phyloP scores from a whole-genome alignment of 1,140 invertebrate genomes.

The Saxidomus purpurata region DNA sequence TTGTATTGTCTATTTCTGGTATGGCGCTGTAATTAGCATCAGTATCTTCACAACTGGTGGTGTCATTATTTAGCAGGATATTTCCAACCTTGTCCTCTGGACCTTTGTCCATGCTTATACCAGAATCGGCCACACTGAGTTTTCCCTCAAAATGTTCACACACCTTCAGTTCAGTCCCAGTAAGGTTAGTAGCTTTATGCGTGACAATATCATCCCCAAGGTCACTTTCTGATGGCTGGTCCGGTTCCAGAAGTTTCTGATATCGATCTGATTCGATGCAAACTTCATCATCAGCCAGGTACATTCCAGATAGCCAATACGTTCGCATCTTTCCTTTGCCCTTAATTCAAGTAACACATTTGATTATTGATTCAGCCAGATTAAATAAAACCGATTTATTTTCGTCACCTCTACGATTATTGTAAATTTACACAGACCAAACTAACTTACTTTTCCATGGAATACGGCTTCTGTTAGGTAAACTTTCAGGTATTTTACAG shows the following conservation, averaged over 20 bases:
- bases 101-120: slow-evolving; percentile 38
- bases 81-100: background rate
- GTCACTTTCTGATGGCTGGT: background rate
- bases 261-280: background rate
- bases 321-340: slow-evolving; percentile 54
- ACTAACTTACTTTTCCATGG: no score
- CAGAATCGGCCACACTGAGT: slow-evolving; percentile 50
- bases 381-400: no score
- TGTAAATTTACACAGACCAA: no score
- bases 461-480: no score
- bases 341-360: no score
- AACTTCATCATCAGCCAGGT: background rate
- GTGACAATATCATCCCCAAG: background rate
- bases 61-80: background rate
- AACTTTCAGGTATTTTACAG: no score
- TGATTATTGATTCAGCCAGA: no score
- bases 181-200: background rate
- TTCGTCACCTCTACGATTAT: no score
- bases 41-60: background rate
- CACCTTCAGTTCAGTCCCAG: background rate
- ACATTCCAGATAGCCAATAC: slow-evolving; percentile 32
- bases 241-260: background rate
- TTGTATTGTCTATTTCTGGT: background rate
- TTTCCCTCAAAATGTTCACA: background rate
- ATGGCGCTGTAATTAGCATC: background rate